Evolutionary conservation across 1,140 invertebrate species (phyloP).

Genomic region (Drosophila teissieri): DNA sequence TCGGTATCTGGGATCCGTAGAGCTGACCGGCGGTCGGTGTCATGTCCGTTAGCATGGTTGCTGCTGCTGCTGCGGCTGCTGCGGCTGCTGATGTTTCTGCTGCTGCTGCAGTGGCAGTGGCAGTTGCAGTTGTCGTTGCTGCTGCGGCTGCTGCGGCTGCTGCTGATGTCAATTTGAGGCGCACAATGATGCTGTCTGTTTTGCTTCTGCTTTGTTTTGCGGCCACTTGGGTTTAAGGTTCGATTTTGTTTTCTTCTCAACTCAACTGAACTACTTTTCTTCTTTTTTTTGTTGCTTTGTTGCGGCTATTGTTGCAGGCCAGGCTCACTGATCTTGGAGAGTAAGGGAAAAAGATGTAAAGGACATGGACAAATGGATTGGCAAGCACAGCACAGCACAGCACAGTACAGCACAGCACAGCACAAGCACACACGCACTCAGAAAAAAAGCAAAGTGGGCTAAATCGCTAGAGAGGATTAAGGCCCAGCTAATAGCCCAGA

Average conservation of each 20-base stretch:
- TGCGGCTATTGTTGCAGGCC: constrained; percentile 34
- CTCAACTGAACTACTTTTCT: background rate
- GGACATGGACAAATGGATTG: constrained; percentile 29
- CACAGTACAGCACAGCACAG: constrained; percentile 3
- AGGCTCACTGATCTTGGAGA: constrained; percentile 33
- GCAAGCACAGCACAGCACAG: constrained; percentile 37
- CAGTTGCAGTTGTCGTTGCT: constrained; percentile 26
- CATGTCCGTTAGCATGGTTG: constrained; percentile 86
- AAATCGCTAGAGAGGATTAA: constrained; percentile 45
- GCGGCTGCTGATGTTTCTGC: constrained; percentile 20
- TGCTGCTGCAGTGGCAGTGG: background rate
- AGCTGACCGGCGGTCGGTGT: constrained; percentile 86
- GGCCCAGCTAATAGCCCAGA: constrained; percentile 15
- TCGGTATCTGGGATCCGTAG: constrained; percentile 86
- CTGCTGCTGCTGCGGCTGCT: constrained; percentile 36
- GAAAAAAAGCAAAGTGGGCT: constrained; percentile 55
- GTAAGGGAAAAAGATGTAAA: constrained; percentile 27
- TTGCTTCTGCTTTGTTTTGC: background rate
- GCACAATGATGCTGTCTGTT: constrained; percentile 65
- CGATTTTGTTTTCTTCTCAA: constrained; percentile 2
- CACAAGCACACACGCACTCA: constrained; percentile 52
- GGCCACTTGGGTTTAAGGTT: constrained; percentile 9
- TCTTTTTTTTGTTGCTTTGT: constrained; percentile 10
- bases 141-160: constrained; percentile 28
- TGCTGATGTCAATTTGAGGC: constrained; percentile 63